Base-by-base conservation (phyloP, 2,113 vertebrate species). In the Tautogolabrus adspersus region DNA sequence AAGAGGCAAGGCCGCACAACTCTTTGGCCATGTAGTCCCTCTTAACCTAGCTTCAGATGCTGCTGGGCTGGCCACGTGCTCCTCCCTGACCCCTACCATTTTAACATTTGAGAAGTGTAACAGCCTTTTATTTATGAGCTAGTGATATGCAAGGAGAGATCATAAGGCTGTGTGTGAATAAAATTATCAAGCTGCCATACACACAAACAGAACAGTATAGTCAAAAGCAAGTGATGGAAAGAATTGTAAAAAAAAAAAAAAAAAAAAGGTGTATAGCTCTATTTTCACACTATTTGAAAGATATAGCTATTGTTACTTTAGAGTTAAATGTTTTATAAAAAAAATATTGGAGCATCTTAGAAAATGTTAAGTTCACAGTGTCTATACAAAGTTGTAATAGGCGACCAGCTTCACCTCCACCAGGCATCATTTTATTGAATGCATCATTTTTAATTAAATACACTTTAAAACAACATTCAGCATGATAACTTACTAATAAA, bases 11-110 rank as follows among this genome's bases (percentile, higher is more conserved):
- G 52, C 77, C 37, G 38, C 57, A 60, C 82, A 72, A 37, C 70
- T 86, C 85, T 88, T 55, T 75, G 64, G 79, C 77, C 86, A 80
- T 54, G 18, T 37, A 77, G 54, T 71, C 65, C 52, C 77, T 66
- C 52, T 64, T 22, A 72, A 75, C 54, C 59, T 54, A 7, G 59
- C 30, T 46, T 78, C 63, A 77, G 70, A 72, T 65, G 70, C 79
- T 67, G 46, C 60, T 62, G 81, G 69, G 75, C 75, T 22, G 75
- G 68, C 62, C 80, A 66, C 58, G 19, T 23, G 76, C 60, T 82
- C 67, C 77, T 12, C 19, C 42, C 40, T 66, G 76, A 84, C 78
- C 74, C 60, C 60, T 72, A 54, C 72, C 72, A 65, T 76, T 84
- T 84, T 44, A 74, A 34, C 81, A 79, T 84, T 72, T 64, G 67